Conservation (phyloP, 2,113 vertebrate species). For the Suncus etruscus region DNA sequence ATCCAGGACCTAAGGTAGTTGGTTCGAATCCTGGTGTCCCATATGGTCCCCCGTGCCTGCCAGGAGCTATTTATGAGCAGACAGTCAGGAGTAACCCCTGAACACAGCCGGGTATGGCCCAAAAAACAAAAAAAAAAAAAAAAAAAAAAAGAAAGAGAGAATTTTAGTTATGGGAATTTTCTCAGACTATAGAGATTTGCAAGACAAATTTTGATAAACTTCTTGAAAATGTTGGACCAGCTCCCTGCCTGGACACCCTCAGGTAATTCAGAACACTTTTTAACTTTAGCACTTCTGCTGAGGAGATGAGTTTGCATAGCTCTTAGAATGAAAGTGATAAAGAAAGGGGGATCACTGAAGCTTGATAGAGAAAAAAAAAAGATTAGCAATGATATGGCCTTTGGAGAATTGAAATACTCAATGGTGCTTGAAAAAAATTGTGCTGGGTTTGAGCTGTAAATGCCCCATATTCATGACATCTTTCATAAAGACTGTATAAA, state of each 20-base stretch:
- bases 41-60: too few species aligned
- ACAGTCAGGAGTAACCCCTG: too few species aligned
- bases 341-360: not conserved
- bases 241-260: not conserved
- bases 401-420: not conserved
- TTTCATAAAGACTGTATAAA: not conserved
- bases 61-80: too few species aligned
- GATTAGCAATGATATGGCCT: not conserved
- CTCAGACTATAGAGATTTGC: constrained; percentile 2
- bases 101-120: too few species aligned
- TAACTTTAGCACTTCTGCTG: not conserved
- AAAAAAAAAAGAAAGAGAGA: too few species aligned
- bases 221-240: not conserved
- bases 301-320: not conserved
- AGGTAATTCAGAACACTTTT: not conserved
- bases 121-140: too few species aligned
- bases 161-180: not conserved
- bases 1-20: too few species aligned
- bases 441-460: not conserved
- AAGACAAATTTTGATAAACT: constrained; percentile 30
- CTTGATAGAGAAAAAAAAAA: not conserved
- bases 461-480: not conserved
- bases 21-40: too few species aligned
- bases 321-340: not conserved
- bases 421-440: not conserved